Percentiles rank a stretch among this genome's conserved stretches.
Conservation (phyloP, 2,888 invertebrate genomes). For the Tuberolachnus salignus region DNA sequence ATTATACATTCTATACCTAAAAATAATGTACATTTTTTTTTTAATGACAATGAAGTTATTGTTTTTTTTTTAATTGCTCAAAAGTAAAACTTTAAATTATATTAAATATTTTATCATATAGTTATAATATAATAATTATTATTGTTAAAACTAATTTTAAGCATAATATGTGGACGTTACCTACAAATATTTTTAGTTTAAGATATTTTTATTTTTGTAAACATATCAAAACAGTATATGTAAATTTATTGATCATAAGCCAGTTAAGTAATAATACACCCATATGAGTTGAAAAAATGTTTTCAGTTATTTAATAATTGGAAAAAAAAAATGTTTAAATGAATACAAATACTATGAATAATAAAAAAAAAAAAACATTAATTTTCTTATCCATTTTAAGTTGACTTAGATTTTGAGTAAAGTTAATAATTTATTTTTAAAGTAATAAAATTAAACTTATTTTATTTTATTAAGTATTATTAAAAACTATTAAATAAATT, state of each 20-base stretch:
- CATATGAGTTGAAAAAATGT: no score
- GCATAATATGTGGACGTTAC: conserved; percentile 34
- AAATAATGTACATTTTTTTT: background rate
- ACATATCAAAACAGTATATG: background rate
- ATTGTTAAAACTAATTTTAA: conserved; percentile 30
- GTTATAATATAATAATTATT: background rate
- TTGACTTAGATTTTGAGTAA: no score
- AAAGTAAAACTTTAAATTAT: background rate
- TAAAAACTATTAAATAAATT: no score
- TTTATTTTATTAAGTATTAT: no score
- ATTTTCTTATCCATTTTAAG: no score
- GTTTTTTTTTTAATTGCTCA: conserved; percentile 30
- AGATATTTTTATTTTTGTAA: background rate
- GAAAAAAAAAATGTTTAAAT: no score
- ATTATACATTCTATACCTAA: background rate
- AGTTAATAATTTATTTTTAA: no score
- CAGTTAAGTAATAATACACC: background rate
- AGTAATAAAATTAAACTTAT: no score
- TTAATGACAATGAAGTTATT: background rate
- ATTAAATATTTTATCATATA: background rate
- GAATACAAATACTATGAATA: no score
- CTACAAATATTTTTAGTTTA: conserved; percentile 28
- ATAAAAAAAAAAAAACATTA: no score
- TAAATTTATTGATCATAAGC: background rate
- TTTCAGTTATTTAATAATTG: background rate